Base-by-base conservation (phyloP, 1,140 invertebrate species). In the Pteromalus puparum region DNA sequence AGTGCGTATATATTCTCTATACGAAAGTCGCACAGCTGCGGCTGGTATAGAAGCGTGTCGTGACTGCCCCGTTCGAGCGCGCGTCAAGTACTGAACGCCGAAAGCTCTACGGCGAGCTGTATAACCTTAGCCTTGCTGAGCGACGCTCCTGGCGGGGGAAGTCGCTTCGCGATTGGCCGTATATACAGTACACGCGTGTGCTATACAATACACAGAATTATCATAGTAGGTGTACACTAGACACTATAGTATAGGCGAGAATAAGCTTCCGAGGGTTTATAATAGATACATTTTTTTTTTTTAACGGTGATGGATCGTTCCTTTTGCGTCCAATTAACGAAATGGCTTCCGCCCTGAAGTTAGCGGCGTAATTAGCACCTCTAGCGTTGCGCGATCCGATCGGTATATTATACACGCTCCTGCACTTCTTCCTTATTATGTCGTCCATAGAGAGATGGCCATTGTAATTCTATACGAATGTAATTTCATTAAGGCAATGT, bases 251-350 rank as follows among this genome's bases (percentile, higher is more conserved):
- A 53, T 53, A 53, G 13, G 48, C 18, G 2, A 18, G 48, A 13
- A 53, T 53, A 21, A 42, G 38, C 38, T 42, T 0, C 38, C 38
- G 38, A 42, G 38, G 9, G 38, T 42, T 42, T 42, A 42, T 10
- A 12, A 10, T 42, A 42, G 38, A 10, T 9, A 42, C 38, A 42
- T 42, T 53, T 53, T 53, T 53, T 53, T 53, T 53, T 53, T 15
- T 3, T 18, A 4, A 18, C 12, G 13, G 13, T 21, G 48, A 53
- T 53, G 48, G 48, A 53, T 18, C 24, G 65, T 73, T 38, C 28
- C 21, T 73, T 53, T n/a, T 38, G 65, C 34, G 46, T 81, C 80
- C 42, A 74, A 74, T 82, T 73, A 82, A 74, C 46, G 72, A 73
- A 82, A 73, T 61, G 38, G 72, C 70, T 74, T 73, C 80, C 70